Conservation (phyloP, 2,113 vertebrate genomes). For the Hylia prasina region DNA sequence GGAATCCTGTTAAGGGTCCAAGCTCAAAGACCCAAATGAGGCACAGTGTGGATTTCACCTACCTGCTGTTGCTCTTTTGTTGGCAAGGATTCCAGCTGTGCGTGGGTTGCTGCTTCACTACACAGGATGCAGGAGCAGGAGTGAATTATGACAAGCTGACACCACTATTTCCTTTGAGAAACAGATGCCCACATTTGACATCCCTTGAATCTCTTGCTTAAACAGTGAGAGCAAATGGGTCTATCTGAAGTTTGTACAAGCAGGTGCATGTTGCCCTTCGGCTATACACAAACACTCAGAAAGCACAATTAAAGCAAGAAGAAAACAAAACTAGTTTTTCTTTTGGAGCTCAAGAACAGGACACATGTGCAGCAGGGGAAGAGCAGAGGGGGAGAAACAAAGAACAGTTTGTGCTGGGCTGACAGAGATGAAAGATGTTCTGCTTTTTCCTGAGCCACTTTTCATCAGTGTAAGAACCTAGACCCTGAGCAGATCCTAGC, state of each 20-base stretch:
- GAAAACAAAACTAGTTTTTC: background rate
- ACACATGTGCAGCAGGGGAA: background rate
- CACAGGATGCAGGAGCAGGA: background rate
- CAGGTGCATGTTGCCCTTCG: background rate
- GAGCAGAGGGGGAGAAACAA: background rate
- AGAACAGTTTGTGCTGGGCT: background rate
- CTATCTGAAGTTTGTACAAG: background rate
- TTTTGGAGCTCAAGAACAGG: background rate
- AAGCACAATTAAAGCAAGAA: slow-evolving; percentile 9
- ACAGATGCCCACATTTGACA: background rate
- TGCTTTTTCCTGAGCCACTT: background rate
- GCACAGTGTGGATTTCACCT: background rate
- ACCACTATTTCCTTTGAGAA: background rate
- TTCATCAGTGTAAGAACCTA: background rate
- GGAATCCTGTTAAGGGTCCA: background rate
- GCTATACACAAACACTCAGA: background rate
- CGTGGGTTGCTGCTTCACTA: background rate
- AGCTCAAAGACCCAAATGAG: background rate
- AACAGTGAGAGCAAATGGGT: background rate
- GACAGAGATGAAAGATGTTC: background rate
- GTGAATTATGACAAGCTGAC: background rate
- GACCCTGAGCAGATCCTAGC: background rate
- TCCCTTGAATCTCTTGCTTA: background rate
- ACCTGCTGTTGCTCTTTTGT: background rate
- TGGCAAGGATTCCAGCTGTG: background rate